These are phyloP conservation scores for Xiphophorus maculatus DNA, from an alignment of 2,113 vertebrate species.

Conservation along the genomic window DNA sequence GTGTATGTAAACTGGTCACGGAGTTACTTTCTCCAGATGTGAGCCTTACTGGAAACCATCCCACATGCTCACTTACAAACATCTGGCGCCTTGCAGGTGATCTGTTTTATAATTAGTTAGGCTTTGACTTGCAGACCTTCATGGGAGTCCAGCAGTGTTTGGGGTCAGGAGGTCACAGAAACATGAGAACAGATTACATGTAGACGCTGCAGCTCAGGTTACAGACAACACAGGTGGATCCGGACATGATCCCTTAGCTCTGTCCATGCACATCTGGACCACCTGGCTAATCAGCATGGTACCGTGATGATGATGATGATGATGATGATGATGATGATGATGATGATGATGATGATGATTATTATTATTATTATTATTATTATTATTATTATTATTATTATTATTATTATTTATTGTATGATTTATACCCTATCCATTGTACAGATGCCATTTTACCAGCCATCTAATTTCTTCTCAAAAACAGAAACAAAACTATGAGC, in stretches of 20 bases:
- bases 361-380: no score
- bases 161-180: constrained; percentile 67
- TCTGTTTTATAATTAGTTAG: constrained; percentile 79
- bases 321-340: no score
- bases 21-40: constrained; percentile 73
- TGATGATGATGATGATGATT: no score
- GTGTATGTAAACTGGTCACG: constrained; percentile 41
- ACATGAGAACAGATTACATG: constrained; percentile 68
- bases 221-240: constrained; percentile 41
- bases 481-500: neutral
- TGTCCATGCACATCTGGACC: constrained; percentile 20
- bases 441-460: no score
- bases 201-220: constrained; percentile 55
- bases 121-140: constrained; percentile 71
- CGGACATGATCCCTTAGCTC: constrained; percentile 23
- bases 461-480: no score
- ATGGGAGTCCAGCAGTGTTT: constrained; percentile 36
- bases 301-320: no score
- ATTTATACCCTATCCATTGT: no score
- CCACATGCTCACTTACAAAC: constrained; percentile 43
- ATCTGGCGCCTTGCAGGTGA: constrained; percentile 75
- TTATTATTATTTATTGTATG: no score
- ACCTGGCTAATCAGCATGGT: neutral
- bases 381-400: no score
- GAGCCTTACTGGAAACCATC: constrained; percentile 76